Evolutionary conservation across 2,888 invertebrate species (phyloP).

Genomic region (Hirtodrosophila confusa): DNA sequence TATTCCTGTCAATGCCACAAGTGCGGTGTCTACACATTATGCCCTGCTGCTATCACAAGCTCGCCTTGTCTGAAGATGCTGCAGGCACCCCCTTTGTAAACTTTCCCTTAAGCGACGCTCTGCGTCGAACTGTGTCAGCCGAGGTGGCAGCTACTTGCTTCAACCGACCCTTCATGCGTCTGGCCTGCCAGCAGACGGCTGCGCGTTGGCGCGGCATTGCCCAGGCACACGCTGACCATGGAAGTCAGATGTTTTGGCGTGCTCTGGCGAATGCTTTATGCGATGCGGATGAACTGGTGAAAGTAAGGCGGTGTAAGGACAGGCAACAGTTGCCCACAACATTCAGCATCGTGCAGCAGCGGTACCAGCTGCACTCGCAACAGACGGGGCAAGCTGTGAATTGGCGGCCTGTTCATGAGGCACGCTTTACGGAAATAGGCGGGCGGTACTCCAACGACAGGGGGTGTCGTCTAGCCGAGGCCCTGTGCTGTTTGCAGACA

Average conservation of each 20-base stretch:
- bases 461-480: conserved; percentile 79
- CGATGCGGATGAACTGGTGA: conserved; percentile 71
- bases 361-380: conserved; percentile 63
- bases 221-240: conserved; percentile 83
- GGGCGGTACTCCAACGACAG: conserved; percentile 56
- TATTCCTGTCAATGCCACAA: conserved; percentile 87
- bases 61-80: conserved; percentile 81
- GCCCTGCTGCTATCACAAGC: conserved; percentile 93
- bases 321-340: conserved; percentile 1
- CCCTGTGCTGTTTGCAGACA: conserved; percentile 84
- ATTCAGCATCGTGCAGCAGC: conserved; percentile 49
- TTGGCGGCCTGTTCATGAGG: conserved; percentile 67
- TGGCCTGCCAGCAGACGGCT: conserved; percentile 89
- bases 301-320: conserved; percentile 5
- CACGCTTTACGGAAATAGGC: conserved; percentile 55
- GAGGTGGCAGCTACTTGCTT: conserved; percentile 77
- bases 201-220: conserved; percentile 85
- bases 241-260: conserved; percentile 86
- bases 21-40: conserved; percentile 87
- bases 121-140: conserved; percentile 83
- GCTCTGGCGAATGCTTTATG: conserved; percentile 88
- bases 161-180: conserved; percentile 88
- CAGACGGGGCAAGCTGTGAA: conserved; percentile 20
- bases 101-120: conserved; percentile 87
- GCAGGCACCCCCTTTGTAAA: conserved; percentile 85